Base-by-base conservation (phyloP, 2,113 vertebrate species). In the Coregonus clupeaformis region DNA sequence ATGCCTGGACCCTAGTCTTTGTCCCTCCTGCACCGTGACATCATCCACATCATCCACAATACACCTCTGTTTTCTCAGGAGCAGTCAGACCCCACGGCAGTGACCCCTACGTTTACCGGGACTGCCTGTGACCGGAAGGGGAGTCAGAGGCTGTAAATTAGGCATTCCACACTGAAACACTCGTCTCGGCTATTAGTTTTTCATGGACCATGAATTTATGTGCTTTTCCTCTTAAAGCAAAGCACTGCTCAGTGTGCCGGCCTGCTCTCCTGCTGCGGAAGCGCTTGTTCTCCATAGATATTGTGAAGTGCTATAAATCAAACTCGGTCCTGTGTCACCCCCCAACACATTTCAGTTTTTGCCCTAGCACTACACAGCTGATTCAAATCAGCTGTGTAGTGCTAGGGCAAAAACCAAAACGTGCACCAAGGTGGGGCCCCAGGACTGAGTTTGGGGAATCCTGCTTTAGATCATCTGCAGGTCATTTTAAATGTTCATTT, bases 111-210 rank as follows among this genome's bases (percentile, higher is more conserved):
- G 70, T 47, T 87, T 82, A 76, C 84, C 70, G 68, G 83, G 78
- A 78, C 78, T 66, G 73, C 49, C 49, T 52, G 13, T 52, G 72
- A 78, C 82, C 80, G 78, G 45, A 52, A 13, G 77, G 60, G 71
- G 68, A 68, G 78, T 87, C 73, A 81, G 68, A 84, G 77, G 80
- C 84, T 77, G 79, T 84, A 88, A 90, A 90, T 82, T 75, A 80
- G 75, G 76, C 83, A 86, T 83, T 87, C 83, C 82, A 73, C 84
- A 82, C 57, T 78, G 79, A 88, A 87, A 82, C 84, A 84, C 84
- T 87, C 67, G 25, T 81, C 82, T 85, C 75, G 57, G 86, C 83
- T 67, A 77, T 87, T 87, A 83, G 80, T 69, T 75, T 71, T 86
- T 83, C 60, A 82, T 84, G 80, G 83, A 85, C 84, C 80, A 27